phyloP scores from a whole-genome alignment of 2,113 vertebrate genomes.

The Prionailurus viverrinus region DNA sequence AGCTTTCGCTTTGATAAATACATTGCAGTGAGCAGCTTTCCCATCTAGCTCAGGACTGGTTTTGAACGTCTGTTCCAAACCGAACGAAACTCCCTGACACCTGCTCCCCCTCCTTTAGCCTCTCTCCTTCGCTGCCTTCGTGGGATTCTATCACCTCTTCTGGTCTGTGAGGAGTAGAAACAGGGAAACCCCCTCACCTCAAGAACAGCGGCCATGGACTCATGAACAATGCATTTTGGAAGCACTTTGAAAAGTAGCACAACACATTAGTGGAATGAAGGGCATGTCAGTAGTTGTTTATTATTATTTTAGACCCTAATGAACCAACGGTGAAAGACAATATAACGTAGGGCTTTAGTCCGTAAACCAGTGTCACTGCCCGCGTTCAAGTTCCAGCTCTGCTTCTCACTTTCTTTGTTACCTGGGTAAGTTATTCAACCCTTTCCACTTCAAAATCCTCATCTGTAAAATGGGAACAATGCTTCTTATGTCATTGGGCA shows the following conservation, averaged over 20 bases:
- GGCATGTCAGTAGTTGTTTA: too few relatives aligned
- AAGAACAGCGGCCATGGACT: background rate
- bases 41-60: background rate
- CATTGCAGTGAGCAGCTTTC: accelerated
- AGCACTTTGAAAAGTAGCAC: background rate
- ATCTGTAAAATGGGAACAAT: background rate
- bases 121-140: accelerated
- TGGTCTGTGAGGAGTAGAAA: background rate
- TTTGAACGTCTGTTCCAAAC: background rate
- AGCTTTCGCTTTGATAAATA: background rate
- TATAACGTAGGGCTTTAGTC: too few relatives aligned
- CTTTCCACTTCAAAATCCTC: background rate
- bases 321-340: too few relatives aligned
- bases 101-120: background rate
- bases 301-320: background rate
- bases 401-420: background rate
- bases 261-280: accelerated
- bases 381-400: background rate
- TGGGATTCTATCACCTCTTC: background rate
- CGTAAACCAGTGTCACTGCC: accelerated
- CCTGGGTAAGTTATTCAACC: background rate
- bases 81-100: background rate
- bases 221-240: background rate
- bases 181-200: background rate
- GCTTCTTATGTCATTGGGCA: background rate